Conservation (phyloP, 2,888 invertebrate species). For the Hyalella azteca region DNA sequence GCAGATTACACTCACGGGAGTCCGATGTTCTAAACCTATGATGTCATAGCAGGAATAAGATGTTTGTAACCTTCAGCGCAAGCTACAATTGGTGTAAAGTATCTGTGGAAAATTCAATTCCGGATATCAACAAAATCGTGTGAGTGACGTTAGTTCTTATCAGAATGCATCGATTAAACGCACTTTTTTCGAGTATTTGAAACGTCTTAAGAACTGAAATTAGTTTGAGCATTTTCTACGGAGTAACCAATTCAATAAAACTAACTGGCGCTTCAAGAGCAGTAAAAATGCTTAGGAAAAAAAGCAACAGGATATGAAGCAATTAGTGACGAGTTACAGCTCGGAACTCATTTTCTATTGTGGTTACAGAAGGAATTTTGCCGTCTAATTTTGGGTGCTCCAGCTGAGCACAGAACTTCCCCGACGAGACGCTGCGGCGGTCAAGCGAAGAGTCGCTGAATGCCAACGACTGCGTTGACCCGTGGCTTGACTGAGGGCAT, state of each 20-base stretch:
- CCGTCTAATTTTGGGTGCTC: conserved; percentile 16
- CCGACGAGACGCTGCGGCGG: conserved; percentile 46
- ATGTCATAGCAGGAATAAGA: too few species aligned
- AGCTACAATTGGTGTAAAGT: too few species aligned
- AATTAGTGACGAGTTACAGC: conserved; percentile 28
- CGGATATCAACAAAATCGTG: not conserved
- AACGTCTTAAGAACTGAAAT: not conserved
- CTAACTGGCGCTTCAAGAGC: too few species aligned
- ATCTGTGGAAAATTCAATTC: too few species aligned
- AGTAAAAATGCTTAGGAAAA: not conserved
- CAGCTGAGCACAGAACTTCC: conserved; percentile 14
- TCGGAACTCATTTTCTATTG: conserved; percentile 26
- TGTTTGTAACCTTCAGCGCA: too few species aligned
- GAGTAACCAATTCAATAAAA: not conserved
- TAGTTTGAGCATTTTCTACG: not conserved
- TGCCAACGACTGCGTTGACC: conserved; percentile 55
- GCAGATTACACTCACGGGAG: too few species aligned
- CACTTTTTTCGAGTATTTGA: not conserved
- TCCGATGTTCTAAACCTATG: too few species aligned
- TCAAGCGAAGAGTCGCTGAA: conserved; percentile 57
- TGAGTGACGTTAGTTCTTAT: not conserved
- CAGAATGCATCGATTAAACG: not conserved
- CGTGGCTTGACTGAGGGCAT: conserved; percentile 42
- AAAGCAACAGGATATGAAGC: not conserved
- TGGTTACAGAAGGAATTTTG: conserved; percentile 22